phyloP scores from a whole-genome alignment of 2,888 invertebrate species.

The Dermolepida albohirtum region DNA sequence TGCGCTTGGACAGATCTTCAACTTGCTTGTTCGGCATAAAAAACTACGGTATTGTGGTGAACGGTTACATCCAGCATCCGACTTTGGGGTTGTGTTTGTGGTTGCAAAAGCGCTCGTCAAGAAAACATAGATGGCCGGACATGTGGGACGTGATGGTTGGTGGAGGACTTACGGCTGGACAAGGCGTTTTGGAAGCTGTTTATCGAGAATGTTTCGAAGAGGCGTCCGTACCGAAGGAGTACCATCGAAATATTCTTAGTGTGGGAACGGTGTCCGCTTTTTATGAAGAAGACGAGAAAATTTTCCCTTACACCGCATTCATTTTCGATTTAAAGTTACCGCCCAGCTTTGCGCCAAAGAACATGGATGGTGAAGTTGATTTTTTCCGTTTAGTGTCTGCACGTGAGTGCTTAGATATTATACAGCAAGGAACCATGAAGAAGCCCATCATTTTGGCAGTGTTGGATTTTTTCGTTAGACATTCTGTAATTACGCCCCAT shows the following conservation, averaged over 20 bases:
- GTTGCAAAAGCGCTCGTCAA: slow-evolving; percentile 20
- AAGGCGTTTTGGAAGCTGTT: neutral
- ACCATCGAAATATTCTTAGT: neutral
- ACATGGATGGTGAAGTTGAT: slow-evolving; percentile 20
- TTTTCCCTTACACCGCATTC: slow-evolving; percentile 17
- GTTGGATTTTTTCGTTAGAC: slow-evolving; percentile 13
- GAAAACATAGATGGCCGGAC: slow-evolving; percentile 4
- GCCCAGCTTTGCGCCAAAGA: neutral
- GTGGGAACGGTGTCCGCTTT: slow-evolving; percentile 1
- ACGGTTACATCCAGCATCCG: slow-evolving; percentile 21
- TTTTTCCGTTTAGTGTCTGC: slow-evolving; percentile 2
- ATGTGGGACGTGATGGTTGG: slow-evolving; percentile 15
- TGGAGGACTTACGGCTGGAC: slow-evolving; percentile 2
- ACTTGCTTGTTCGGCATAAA: slow-evolving; percentile 22
- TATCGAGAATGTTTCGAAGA: slow-evolving; percentile 8
- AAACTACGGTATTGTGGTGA: slow-evolving; percentile 17
- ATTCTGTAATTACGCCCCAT: slow-evolving; percentile 9
- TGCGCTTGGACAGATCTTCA: slow-evolving; percentile 20
- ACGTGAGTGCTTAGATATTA: slow-evolving; percentile 3
- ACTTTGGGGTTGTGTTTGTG: slow-evolving; percentile 18
- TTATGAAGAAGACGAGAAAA: slow-evolving; percentile 6
- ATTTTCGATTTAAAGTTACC: slow-evolving; percentile 18
- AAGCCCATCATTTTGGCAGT: slow-evolving; percentile 1
- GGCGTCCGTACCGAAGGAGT: neutral
- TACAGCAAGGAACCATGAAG: slow-evolving; percentile 6